Evolutionary conservation across 2,888 invertebrate genomes (phyloP).

Genomic region (Galerucella pusilla): DNA sequence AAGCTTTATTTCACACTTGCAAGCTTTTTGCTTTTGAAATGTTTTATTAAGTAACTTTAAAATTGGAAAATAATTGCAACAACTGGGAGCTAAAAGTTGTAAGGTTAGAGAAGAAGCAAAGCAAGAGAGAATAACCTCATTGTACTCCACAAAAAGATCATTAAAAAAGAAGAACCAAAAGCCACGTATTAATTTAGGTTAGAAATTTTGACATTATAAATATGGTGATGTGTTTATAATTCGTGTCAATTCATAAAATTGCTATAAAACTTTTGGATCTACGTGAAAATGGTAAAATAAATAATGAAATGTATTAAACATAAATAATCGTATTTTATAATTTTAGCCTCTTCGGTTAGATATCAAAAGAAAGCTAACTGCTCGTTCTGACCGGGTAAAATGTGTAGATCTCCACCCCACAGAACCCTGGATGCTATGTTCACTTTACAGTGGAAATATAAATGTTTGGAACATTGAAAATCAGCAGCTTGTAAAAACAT

Average conservation of each 20-base stretch:
- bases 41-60: background rate
- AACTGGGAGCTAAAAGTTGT: background rate
- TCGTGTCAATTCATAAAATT: slow-evolving; percentile 28
- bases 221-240: slow-evolving; percentile 45
- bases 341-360: slow-evolving; percentile 93
- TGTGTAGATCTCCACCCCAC: slow-evolving; percentile 97
- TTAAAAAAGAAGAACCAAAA: slow-evolving; percentile 28
- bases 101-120: background rate
- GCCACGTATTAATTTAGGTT: slow-evolving; percentile 36
- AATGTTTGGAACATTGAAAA: slow-evolving; percentile 99
- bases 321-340: background rate
- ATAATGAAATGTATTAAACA: background rate
- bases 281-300: slow-evolving; percentile 38
- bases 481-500: slow-evolving; percentile 88
- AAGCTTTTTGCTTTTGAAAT: background rate
- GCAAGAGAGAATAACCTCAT: background rate
- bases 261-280: slow-evolving; percentile 17
- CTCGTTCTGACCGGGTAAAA: slow-evolving; percentile 98
- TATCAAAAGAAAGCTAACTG: slow-evolving; percentile 97
- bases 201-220: slow-evolving; percentile 34
- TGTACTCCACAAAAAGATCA: background rate
- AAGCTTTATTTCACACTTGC: background rate
- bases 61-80: background rate
- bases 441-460: slow-evolving; percentile 98
- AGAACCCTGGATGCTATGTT: slow-evolving; percentile 99